A percentile compares a stretch with the other conserved stretches of the same genome.
These are phyloP conservation scores for Acyrthosiphon pisum DNA, from an alignment of 1,140 invertebrate species.

Conservation along the genomic window DNA sequence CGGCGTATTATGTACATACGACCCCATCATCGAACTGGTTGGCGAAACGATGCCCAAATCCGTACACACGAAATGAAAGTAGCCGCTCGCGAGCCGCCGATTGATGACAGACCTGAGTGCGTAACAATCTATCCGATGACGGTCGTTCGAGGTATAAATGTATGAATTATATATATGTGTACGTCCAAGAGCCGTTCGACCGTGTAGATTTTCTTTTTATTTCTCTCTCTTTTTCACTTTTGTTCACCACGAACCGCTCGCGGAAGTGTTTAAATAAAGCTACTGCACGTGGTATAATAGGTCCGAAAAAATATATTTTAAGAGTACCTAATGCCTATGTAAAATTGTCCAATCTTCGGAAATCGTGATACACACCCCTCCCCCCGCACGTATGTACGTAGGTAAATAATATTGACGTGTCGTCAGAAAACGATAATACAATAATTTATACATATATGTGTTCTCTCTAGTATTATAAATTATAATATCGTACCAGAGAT, in stretches of 20 bases:
- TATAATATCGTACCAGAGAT: not conserved
- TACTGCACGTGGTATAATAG: not conserved
- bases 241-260: not conserved
- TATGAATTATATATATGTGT: not conserved
- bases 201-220: not conserved
- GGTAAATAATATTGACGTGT: not conserved
- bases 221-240: not conserved
- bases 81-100: constrained; percentile 19
- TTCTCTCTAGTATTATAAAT: not conserved
- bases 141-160: constrained; percentile 11
- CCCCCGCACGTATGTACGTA: not conserved
- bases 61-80: constrained; percentile 55
- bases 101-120: constrained; percentile 47
- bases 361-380: not conserved
- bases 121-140: constrained; percentile 31
- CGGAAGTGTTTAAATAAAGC: not conserved
- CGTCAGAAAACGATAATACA: not conserved
- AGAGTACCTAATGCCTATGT: not conserved
- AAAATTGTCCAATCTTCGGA: not conserved
- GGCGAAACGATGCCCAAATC: constrained; percentile 56
- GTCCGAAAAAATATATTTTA: not conserved
- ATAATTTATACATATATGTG: not conserved
- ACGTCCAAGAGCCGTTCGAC: not conserved
- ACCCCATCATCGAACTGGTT: constrained; percentile 53
- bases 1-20: constrained; percentile 27